phyloP scores from a whole-genome alignment of 2,797 vertebrate species.

The Sebastes matsubarae region DNA sequence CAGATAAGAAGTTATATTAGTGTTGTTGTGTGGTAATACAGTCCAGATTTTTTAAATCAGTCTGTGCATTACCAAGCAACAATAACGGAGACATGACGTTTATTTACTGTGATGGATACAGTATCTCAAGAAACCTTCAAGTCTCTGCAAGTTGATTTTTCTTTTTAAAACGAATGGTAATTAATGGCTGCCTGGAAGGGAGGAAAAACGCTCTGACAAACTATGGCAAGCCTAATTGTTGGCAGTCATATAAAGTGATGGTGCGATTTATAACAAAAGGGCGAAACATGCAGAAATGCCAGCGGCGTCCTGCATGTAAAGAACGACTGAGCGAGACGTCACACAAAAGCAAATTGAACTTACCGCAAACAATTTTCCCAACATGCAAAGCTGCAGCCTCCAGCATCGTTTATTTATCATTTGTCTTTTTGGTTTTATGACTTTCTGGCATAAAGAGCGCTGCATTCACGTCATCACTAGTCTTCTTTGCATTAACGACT shows the following conservation, averaged over 20 bases:
- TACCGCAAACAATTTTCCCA: not conserved
- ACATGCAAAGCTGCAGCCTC: not conserved
- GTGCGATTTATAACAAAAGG: conserved; percentile 20
- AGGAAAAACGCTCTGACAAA: conserved; percentile 12
- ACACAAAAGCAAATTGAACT: conserved; percentile 16
- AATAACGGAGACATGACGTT: conserved; percentile 20
- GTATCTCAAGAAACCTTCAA: conserved; percentile 40
- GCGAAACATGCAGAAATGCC: conserved; percentile 1
- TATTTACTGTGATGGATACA: conserved; percentile 45
- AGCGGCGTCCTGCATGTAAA: not conserved
- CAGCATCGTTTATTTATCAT: conserved; percentile 13
- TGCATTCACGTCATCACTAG: not conserved
- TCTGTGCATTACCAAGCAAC: conserved; percentile 16
- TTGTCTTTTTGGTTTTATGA: conserved; percentile 16
- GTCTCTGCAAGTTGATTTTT: conserved; percentile 41
- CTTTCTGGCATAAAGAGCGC: not conserved
- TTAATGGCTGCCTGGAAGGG: conserved; percentile 52
- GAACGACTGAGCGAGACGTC: not conserved
- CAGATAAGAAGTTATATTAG: conserved; percentile 7
- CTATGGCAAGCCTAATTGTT: conserved; percentile 24
- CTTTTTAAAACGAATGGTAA: conserved; percentile 28
- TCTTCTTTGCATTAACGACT: not conserved
- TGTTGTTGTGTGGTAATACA: conserved; percentile 6
- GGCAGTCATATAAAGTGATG: conserved; percentile 31
- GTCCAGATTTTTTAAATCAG: conserved; percentile 15